A percentile compares a stretch with the other conserved stretches of the same genome.
phyloP scores from a whole-genome alignment of 2,797 vertebrate genomes.

The Oryzias dopingdopingensis region DNA sequence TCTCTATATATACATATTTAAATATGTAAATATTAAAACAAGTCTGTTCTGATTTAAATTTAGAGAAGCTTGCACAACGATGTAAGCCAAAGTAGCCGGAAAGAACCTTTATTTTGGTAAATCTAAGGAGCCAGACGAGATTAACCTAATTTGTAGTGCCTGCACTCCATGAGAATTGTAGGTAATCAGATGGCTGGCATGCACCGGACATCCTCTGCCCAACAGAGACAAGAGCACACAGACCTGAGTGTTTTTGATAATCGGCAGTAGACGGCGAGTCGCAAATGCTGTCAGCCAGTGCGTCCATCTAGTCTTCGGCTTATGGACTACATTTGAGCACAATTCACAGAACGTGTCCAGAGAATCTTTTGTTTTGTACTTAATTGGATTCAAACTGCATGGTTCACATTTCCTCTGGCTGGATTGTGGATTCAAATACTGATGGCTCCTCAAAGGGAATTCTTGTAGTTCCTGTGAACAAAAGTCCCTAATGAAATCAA shows the following conservation, averaged over 20 bases:
- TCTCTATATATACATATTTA: neutral
- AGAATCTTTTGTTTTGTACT: constrained; percentile 40
- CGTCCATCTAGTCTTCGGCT: constrained; percentile 21
- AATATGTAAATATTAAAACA: too few species aligned
- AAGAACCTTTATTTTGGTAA: constrained; percentile 38
- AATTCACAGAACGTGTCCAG: constrained; percentile 13
- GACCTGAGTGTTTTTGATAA: constrained; percentile 49
- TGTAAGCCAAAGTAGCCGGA: constrained; percentile 12
- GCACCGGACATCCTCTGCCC: constrained; percentile 59
- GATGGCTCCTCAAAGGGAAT: neutral
- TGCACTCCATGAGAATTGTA: constrained; percentile 39
- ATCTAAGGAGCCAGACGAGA: constrained; percentile 41
- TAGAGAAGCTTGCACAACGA: constrained; percentile 4
- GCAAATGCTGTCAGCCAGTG: constrained; percentile 26
- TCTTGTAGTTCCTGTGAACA: too few species aligned
- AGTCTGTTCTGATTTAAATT: constrained; percentile 16
- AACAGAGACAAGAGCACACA: constrained; percentile 51
- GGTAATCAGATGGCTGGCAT: constrained; percentile 56
- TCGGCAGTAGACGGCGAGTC: constrained; percentile 45
- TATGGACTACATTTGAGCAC: constrained; percentile 20
- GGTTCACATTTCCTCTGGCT: constrained; percentile 9
- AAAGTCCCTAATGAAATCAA: too few species aligned
- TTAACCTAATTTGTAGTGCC: constrained; percentile 62
- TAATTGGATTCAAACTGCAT: constrained; percentile 39
- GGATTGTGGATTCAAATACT: constrained; percentile 16